phyloP scores from a whole-genome alignment of 2,888 invertebrate genomes.

The Lacanobia wlatinum region DNA sequence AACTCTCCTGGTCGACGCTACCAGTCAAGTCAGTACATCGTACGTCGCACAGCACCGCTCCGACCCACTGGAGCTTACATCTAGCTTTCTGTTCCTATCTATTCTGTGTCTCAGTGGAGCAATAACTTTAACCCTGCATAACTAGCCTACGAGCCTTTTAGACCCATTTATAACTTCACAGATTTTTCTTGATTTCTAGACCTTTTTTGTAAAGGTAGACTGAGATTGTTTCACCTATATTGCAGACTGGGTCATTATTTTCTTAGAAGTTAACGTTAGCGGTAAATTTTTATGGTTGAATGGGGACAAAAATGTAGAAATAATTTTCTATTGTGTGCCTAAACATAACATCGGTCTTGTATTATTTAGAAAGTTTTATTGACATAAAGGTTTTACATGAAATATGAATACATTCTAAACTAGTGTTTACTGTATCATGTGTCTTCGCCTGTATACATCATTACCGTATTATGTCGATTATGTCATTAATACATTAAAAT shows the following conservation, averaged over 20 bases:
- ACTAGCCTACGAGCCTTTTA: slow-evolving; percentile 41
- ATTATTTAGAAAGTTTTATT: too few relatives aligned
- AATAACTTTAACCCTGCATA: slow-evolving; percentile 47
- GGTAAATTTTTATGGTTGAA: background rate
- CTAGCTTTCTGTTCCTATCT: background rate
- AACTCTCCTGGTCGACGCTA: too few relatives aligned
- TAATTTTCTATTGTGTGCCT: background rate
- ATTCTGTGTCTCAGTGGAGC: slow-evolving; percentile 4
- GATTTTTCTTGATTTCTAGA: slow-evolving; percentile 37
- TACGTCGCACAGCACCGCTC: too few relatives aligned
- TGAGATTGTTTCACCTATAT: slow-evolving; percentile 34
- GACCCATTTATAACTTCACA: slow-evolving; percentile 45
- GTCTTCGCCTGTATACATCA: too few relatives aligned
- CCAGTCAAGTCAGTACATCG: too few relatives aligned
- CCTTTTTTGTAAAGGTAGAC: slow-evolving; percentile 21
- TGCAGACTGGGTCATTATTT: slow-evolving; percentile 1
- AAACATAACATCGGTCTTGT: background rate
- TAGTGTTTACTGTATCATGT: too few relatives aligned
- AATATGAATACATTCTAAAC: too few relatives aligned
- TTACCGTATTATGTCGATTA: too few relatives aligned
- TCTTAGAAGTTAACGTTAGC: background rate
- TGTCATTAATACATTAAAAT: too few relatives aligned
- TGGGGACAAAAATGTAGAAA: background rate
- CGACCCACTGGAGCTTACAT: too few relatives aligned
- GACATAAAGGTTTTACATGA: too few relatives aligned